Evolutionary conservation across 2,797 vertebrate species (phyloP).

Genomic region (Sebastes cheni): DNA sequence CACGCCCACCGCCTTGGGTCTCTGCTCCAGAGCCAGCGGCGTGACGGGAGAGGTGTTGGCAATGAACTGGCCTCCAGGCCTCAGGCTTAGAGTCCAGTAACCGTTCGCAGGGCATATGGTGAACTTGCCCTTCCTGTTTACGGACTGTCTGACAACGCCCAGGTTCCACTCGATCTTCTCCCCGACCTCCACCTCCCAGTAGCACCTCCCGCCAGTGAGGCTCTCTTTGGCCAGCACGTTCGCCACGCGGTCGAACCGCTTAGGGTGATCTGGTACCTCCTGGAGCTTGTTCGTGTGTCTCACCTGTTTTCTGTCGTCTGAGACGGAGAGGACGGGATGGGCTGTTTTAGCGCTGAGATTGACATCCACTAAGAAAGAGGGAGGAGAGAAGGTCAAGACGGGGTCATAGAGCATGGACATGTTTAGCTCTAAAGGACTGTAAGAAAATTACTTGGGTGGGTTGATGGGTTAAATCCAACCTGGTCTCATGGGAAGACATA

Average conservation of each 20-base stretch:
- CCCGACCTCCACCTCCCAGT: conserved; percentile 87
- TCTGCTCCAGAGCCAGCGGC: conserved; percentile 63
- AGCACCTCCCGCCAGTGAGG: conserved; percentile 78
- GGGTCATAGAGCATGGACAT: background rate
- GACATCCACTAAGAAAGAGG: conserved; percentile 73
- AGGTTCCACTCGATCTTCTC: conserved; percentile 84
- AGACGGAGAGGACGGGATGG: conserved; percentile 83
- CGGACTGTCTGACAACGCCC: conserved; percentile 78
- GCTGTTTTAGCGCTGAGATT: conserved; percentile 85
- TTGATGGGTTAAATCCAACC: background rate
- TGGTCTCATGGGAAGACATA: no score
- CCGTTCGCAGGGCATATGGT: conserved; percentile 81
- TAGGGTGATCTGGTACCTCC: conserved; percentile 79
- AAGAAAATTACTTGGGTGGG: background rate
- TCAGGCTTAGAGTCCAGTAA: conserved; percentile 83
- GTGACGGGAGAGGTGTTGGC: conserved; percentile 74
- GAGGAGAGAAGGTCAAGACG: background rate
- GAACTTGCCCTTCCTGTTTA: conserved; percentile 85
- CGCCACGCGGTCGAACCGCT: conserved; percentile 83
- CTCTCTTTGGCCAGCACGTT: conserved; percentile 83
- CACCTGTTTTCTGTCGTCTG: conserved; percentile 83
- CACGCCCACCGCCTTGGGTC: conserved; percentile 73
- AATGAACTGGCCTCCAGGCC: conserved; percentile 71
- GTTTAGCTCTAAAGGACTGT: background rate
- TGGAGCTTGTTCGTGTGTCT: conserved; percentile 74